Base-by-base conservation (phyloP, 2,113 vertebrate species). In the Gallinago undulata region DNA sequence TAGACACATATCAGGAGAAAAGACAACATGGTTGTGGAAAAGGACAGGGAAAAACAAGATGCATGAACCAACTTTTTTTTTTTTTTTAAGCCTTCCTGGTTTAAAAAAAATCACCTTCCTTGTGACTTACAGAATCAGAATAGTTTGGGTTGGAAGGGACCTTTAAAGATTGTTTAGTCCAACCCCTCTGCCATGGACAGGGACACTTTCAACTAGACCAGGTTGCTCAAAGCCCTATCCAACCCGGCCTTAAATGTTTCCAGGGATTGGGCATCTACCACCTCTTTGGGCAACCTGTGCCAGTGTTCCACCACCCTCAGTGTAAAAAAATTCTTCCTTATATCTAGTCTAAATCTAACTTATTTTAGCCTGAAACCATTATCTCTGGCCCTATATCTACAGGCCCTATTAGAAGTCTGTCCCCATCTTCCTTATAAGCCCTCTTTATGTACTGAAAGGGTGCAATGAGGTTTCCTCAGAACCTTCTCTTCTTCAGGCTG, bases 381-480 rank as follows among this genome's bases (percentile, higher is more conserved):
- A 8, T 3, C 2, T 4, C 6, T 37, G 17, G 5, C 45, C 8
- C 41, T 64, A 7, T n/a, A 6, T 4, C 9, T n/a, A 43, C 4
- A 43, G 3, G 7, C 2, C 5, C 4, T 27, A 2, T 3, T 56
- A 31, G 69, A 64, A 10, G 2, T 64, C 13, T 14, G 2, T n/a
- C 9, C 8, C 13, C 27, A 19, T 22, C 19, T 60, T 86, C 60
- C 13, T 59, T 39, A 1, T 2, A 41, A 19, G 2, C 5, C 6
- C 12, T 2, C 8, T 56, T 7, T 18, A 50, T 8, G 11, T 23
- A 19, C 0, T 35, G 50, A 12, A 28, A 43, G 5, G 7, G 8
- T 9, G 7, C 23, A 17, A 18, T 19, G 39, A 53, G 11, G 15
- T 67, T 0, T 62, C 5, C 11, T 3, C 1, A 0, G 2, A 48